Evolutionary conservation across 1,140 invertebrate species (phyloP).

Genomic region (Episyrphus balteatus): DNA sequence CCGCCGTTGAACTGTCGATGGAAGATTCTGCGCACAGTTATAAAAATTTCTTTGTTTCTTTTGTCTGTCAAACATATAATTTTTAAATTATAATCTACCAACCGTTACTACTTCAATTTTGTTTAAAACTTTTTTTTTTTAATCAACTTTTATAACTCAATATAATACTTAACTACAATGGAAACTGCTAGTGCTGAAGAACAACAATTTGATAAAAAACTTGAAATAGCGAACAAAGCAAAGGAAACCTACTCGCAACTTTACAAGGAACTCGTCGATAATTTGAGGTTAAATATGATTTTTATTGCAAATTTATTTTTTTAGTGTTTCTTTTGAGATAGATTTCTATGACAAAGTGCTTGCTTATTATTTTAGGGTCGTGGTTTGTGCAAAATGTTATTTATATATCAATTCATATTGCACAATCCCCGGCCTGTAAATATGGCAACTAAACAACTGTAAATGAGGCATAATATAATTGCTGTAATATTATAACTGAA

Average conservation of each 20-base stretch:
- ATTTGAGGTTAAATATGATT: slow-evolving; percentile 7
- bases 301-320: neutral
- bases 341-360: neutral
- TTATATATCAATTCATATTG: slow-evolving; percentile 5
- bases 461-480: no score
- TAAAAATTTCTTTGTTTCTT: no score
- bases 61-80: no score
- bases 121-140: no score
- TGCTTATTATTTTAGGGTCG: slow-evolving; percentile 6
- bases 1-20: no score
- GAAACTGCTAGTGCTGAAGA: no score
- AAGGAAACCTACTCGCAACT: neutral
- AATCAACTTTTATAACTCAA: no score
- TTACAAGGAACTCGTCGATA: slow-evolving; percentile 1
- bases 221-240: neutral
- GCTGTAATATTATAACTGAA: neutral
- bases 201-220: neutral
- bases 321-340: neutral
- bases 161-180: no score
- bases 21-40: no score
- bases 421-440: slow-evolving; percentile 13
- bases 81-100: no score
- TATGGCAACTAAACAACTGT: neutral
- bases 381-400: slow-evolving; percentile 9
- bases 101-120: no score